Evolutionary conservation across 2,888 invertebrate genomes (phyloP).

Genomic region (Trisateles emortualis): DNA sequence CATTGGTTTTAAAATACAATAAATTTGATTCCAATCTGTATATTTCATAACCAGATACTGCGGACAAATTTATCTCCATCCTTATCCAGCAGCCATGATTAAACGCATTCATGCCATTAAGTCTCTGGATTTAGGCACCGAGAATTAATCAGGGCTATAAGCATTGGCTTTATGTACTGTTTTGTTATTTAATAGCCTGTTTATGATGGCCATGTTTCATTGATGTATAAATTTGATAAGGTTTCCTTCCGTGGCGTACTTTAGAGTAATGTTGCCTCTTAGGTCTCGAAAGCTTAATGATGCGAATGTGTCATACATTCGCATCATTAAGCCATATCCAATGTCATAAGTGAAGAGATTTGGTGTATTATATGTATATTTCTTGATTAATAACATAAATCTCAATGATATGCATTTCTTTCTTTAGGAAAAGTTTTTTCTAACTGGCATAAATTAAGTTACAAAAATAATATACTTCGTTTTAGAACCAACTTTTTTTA

Average conservation of each 20-base stretch:
- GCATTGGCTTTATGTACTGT: conserved; percentile 42
- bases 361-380: too few species aligned
- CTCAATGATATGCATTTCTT: too few species aligned
- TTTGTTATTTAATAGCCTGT: conserved; percentile 43
- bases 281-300: not conserved
- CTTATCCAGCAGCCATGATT: conserved; percentile 46
- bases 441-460: too few species aligned
- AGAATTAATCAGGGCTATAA: conserved; percentile 44
- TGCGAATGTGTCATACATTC: not conserved
- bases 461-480: too few species aligned
- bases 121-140: conserved; percentile 45
- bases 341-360: too few species aligned
- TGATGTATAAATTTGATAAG: conserved; percentile 33
- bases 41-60: conserved; percentile 21
- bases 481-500: too few species aligned
- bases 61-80: conserved; percentile 39
- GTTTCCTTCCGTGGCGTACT: conserved; percentile 11
- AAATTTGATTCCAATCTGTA: conserved; percentile 3
- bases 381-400: too few species aligned
- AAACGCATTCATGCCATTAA: conserved; percentile 40
- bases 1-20: too few species aligned
- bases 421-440: too few species aligned
- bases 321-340: too few species aligned
- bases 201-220: conserved; percentile 40
- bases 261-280: conserved; percentile 4